Percentiles rank a stretch among this genome's conserved stretches.
Conservation (phyloP, 1,140 invertebrate species). For the Grapholita molesta region DNA sequence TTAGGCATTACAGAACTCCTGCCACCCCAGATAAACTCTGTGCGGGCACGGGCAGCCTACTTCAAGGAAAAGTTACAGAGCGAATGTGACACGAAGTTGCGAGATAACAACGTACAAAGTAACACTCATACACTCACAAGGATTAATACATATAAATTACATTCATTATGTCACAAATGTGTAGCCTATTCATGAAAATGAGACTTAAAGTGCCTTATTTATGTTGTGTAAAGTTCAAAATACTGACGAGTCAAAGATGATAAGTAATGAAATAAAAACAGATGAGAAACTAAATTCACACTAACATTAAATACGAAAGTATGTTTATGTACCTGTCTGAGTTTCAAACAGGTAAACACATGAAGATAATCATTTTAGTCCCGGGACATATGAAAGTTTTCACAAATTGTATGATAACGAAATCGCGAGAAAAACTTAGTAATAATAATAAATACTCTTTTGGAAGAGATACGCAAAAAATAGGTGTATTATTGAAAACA, state of each 20-base stretch:
- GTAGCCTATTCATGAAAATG: not conserved
- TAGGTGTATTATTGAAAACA: not conserved
- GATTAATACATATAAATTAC: not conserved
- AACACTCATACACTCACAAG: not conserved
- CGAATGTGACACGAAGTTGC: not conserved
- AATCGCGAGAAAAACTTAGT: no score
- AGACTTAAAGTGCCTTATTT: not conserved
- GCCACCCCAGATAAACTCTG: not conserved
- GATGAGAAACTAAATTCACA: no score
- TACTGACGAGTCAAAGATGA: not conserved
- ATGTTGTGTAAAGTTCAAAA: no score
- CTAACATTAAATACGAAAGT: no score
- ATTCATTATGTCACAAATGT: not conserved
- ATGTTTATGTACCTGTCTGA: no score
- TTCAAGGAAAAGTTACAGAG: not conserved
- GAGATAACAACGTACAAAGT: not conserved
- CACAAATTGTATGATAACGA: no score
- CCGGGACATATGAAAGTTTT: no score
- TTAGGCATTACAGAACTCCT: not conserved
- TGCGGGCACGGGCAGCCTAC: not conserved
- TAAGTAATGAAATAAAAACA: no score
- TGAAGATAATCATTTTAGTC: no score
- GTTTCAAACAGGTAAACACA: no score
- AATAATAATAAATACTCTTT: no score
- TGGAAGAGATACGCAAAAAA: not conserved